Evolutionary conservation across 2,888 invertebrate genomes (phyloP).

Genomic region (Perithous albicinctus): DNA sequence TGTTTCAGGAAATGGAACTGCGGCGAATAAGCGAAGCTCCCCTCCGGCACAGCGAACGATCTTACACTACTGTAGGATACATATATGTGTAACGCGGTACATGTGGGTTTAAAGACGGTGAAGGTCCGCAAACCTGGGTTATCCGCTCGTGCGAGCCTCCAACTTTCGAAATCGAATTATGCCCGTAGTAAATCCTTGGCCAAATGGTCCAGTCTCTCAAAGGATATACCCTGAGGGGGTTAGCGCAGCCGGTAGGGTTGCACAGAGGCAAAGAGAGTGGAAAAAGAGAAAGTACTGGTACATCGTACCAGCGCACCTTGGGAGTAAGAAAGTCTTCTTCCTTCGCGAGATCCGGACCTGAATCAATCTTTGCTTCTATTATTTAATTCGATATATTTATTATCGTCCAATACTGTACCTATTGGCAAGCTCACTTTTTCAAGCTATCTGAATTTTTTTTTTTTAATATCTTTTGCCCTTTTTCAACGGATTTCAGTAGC

Average conservation of each 20-base stretch:
- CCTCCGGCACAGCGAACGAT: neutral
- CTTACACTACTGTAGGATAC: neutral
- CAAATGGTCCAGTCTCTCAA: constrained; percentile 55
- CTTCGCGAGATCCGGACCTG: neutral
- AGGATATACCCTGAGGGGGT: constrained; percentile 43
- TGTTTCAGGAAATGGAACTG: constrained; percentile 62
- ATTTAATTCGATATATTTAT: constrained; percentile 53
- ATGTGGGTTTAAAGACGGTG: constrained; percentile 38
- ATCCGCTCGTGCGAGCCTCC: constrained; percentile 33
- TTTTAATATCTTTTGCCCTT: neutral
- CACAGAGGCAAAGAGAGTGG: constrained; percentile 11
- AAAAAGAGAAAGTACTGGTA: constrained; percentile 14
- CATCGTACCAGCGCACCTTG: neutral
- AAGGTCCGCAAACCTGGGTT: constrained; percentile 18
- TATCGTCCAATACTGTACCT: neutral
- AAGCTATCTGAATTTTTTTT: neutral
- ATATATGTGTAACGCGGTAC: neutral
- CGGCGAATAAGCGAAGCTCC: constrained; percentile 22
- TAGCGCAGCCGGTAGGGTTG: neutral
- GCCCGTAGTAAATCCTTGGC: constrained; percentile 45
- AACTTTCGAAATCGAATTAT: constrained; percentile 60
- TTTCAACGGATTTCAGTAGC: neutral
- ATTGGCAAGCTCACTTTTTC: neutral
- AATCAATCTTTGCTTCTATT: constrained; percentile 53
- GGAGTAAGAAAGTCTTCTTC: neutral